Percentiles rank a stretch among this genome's conserved stretches.
Conservation (phyloP, 2,888 invertebrate genomes). For the Bibio marci region DNA sequence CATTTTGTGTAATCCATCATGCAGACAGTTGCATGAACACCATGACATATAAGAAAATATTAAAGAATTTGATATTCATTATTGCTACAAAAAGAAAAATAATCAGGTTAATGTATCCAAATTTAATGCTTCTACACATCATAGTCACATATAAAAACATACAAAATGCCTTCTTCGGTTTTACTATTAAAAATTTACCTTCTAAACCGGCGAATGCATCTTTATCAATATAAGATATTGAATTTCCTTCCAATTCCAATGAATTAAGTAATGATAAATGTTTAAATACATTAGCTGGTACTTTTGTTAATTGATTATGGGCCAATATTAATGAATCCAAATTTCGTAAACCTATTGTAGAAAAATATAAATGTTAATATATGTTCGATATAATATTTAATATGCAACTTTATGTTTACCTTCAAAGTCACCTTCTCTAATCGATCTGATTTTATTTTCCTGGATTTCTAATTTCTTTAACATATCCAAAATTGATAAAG, state of each 20-base stretch:
- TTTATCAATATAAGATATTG: slow-evolving; percentile 61
- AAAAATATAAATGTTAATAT: background rate
- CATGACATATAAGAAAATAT: too few species aligned
- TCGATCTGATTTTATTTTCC: slow-evolving; percentile 61
- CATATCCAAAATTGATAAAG: slow-evolving; percentile 61
- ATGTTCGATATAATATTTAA: background rate
- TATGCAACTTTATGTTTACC: slow-evolving; percentile 33
- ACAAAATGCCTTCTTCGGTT: too few species aligned
- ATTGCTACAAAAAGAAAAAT: too few species aligned
- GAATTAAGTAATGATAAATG: slow-evolving; percentile 68
- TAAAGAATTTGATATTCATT: too few species aligned
- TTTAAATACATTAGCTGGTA: slow-evolving; percentile 68
- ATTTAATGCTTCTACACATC: too few species aligned
- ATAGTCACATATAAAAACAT: too few species aligned
- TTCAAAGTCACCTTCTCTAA: slow-evolving; percentile 70
- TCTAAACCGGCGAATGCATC: slow-evolving; percentile 76
- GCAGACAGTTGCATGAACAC: too few species aligned
- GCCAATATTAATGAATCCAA: slow-evolving; percentile 73
- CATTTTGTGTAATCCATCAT: too few species aligned
- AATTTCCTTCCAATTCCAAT: slow-evolving; percentile 74
- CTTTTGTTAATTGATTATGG: slow-evolving; percentile 63
- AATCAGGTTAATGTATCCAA: too few species aligned
- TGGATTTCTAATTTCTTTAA: slow-evolving; percentile 77
- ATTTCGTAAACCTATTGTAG: slow-evolving; percentile 49
- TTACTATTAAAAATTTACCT: slow-evolving; percentile 45